A percentile compares a stretch with the other conserved stretches of the same genome.
Conservation (phyloP, 2,888 invertebrate species). For the Idaea biselata region DNA sequence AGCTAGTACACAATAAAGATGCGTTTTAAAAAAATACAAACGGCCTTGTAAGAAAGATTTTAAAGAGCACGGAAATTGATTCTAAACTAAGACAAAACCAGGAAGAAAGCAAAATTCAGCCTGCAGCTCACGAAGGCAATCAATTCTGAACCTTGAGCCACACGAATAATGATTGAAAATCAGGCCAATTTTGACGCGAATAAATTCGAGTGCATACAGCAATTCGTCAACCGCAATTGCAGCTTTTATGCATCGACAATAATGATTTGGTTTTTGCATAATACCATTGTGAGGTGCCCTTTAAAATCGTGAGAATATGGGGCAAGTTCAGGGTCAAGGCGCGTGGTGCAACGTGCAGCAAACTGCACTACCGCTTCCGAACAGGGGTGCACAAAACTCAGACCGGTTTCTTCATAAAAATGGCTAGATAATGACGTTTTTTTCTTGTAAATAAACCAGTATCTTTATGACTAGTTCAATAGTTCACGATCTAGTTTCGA, state of each 20-base stretch:
- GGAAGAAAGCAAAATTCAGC: neutral
- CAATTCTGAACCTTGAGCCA: neutral
- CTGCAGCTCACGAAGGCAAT: neutral
- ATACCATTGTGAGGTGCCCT: slow-evolving; percentile 52
- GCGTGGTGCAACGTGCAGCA: slow-evolving; percentile 39
- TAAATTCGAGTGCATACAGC: slow-evolving; percentile 8
- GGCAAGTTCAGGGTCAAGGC: slow-evolving; percentile 70
- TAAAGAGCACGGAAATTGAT: neutral
- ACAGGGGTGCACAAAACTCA: slow-evolving; percentile 31
- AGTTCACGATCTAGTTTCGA: slow-evolving; percentile 2
- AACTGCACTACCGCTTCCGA: slow-evolving; percentile 26
- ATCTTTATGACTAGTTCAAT: slow-evolving; percentile 31
- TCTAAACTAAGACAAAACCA: neutral
- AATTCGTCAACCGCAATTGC: slow-evolving; percentile 16
- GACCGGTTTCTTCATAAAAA: slow-evolving; percentile 50
- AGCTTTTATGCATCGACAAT: slow-evolving; percentile 22
- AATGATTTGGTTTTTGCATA: slow-evolving; percentile 46
- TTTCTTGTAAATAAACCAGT: slow-evolving; percentile 21
- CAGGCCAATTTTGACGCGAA: neutral
- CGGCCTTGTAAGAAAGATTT: neutral
- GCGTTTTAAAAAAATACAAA: neutral
- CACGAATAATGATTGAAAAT: neutral
- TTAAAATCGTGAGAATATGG: slow-evolving; percentile 68
- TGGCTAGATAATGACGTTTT: slow-evolving; percentile 41
- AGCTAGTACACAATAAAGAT: neutral